Evolutionary conservation across 2,888 invertebrate species (phyloP), one percentile per base, ranked within the genome.

Genomic region (Lasioglossum morio): DNA sequence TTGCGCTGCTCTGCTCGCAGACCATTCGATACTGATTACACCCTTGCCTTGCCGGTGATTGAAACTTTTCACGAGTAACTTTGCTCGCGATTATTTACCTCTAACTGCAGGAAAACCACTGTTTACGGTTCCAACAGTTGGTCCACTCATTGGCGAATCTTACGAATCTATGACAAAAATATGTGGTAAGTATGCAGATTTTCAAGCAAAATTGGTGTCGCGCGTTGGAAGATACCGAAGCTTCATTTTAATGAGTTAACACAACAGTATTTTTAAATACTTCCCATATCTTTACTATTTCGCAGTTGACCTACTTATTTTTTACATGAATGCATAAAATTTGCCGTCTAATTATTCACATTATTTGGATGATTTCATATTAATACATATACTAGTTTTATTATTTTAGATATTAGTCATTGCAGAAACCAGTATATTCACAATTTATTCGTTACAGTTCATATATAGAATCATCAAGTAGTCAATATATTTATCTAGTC

Each of bases 11-110:
- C 7, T 27, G 14, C n/a, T 70, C 14, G 57, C 48, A 48, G 46
- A 72, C 34, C 66, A 79, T 85, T 79, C 37, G 76, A 79, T 73
- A 73, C 30, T 73, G 79, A 85, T 79, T 84, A 79, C 34, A 72
- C 34, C 34, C 27, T 66, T 53, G 30, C 43, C 8, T 4, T 1
- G 34, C 43, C 48, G 5, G 12, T 8, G 16, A 16, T 16, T 12
- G 7, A 0, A 53, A 30, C 46, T 27, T 72, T 57, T n/a, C 27
- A 23, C 1, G 23, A 27, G 48, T 23, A 53, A 40, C 37, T 75
- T 48, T 48, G 7, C 10, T 16, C 37, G 10, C 43, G 75, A 48
- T 53, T n/a, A n/a, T 74, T 75, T 5, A 53, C 23, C 60, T 63
- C 37, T 82, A 37, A 70, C 48, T 34, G 23, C 40, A 46, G 5